A percentile compares a stretch with the other conserved stretches of the same genome.
Evolutionary conservation across 2,797 vertebrate species (phyloP).

Genomic region (Tenualosa thibaudeaui): DNA sequence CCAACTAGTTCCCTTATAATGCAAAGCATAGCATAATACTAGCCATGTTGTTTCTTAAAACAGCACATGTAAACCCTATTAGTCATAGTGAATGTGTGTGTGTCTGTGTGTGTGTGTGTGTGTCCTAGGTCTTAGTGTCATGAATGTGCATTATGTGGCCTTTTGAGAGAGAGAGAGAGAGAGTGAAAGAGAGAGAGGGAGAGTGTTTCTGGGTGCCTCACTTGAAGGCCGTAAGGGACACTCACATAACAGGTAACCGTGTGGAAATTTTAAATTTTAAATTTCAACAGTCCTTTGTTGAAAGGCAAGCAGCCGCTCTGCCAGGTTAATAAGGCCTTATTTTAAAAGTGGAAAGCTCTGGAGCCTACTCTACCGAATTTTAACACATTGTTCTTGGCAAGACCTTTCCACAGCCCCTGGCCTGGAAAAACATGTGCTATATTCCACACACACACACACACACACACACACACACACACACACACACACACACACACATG

Average conservation of each 20-base stretch:
- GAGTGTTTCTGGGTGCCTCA: neutral
- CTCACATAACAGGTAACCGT: slow-evolving; percentile 1
- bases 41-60: neutral
- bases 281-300: neutral
- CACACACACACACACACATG: neutral
- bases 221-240: neutral
- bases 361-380: slow-evolving; percentile 3
- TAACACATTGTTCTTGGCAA: slow-evolving; percentile 14
- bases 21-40: slow-evolving; percentile 1
- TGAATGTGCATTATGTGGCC: neutral
- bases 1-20: slow-evolving; percentile 3
- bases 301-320: neutral
- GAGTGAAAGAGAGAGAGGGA: too few relatives aligned
- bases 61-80: neutral
- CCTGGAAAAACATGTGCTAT: slow-evolving; percentile 5
- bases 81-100: neutral
- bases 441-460: neutral
- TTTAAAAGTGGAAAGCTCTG: neutral
- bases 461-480: neutral
- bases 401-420: neutral
- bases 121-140: neutral
- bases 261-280: neutral
- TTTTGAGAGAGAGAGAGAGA: too few relatives aligned
- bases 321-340: slow-evolving; percentile 1
- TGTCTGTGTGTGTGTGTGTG: neutral